These are phyloP conservation scores for Sitodiplosis mosellana DNA, from an alignment of 1,140 invertebrate genomes.

Conservation along the genomic window DNA sequence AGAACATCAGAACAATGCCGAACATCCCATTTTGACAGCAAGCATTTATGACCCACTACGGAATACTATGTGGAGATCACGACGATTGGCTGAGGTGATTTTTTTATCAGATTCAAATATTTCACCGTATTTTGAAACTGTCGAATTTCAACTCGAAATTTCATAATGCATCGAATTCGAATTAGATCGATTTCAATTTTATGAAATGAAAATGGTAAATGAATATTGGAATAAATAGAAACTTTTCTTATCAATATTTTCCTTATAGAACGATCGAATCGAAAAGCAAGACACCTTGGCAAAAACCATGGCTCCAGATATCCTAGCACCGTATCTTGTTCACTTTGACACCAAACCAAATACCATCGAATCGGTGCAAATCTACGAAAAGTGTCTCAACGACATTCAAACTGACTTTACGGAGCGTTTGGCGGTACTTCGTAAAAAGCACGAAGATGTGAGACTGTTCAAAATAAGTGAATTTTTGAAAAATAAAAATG, in stretches of 20 bases:
- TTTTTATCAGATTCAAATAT: no score
- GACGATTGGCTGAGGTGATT: slow-evolving; percentile 30
- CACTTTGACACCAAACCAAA: slow-evolving; percentile 26
- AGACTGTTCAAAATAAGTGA: slow-evolving; percentile 2
- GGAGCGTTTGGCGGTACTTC: slow-evolving; percentile 30
- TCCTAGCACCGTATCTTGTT: slow-evolving; percentile 35
- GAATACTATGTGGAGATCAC: slow-evolving; percentile 27
- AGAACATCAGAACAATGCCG: slow-evolving; percentile 26
- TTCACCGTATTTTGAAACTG: no score
- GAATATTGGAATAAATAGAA: no score
- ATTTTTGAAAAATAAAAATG: no score
- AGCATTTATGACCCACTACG: slow-evolving; percentile 26
- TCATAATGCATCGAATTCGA: no score
- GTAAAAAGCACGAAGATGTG: slow-evolving; percentile 30
- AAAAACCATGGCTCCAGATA: slow-evolving; percentile 26
- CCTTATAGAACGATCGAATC: slow-evolving; percentile 22
- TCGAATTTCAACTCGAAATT: no score
- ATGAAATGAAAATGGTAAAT: no score
- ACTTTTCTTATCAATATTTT: no score
- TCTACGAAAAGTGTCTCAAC: slow-evolving; percentile 29
- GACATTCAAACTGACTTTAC: slow-evolving; percentile 33
- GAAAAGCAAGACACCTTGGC: slow-evolving; percentile 18
- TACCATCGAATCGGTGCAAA: slow-evolving; percentile 19
- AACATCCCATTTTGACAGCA: slow-evolving; percentile 27
- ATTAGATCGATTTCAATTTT: no score